Conservation (phyloP, 1,140 invertebrate genomes). For the Drosophila willistoni region DNA sequence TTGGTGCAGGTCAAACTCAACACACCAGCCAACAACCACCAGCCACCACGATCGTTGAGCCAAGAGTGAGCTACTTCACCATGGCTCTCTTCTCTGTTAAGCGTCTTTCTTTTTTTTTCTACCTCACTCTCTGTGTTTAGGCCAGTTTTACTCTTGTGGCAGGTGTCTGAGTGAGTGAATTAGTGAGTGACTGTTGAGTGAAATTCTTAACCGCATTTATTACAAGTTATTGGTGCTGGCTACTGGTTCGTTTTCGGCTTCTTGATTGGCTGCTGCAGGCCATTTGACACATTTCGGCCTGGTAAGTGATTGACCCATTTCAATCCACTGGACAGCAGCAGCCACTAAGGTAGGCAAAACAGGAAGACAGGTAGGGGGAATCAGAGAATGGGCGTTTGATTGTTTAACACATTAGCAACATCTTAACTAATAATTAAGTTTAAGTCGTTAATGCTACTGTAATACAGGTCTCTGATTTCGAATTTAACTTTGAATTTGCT, state of each 20-base stretch:
- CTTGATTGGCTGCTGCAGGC: conserved; percentile 53
- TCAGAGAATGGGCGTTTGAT: conserved; percentile 33
- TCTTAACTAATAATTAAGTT: neutral
- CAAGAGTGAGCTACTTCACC: conserved; percentile 21
- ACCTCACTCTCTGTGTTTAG: neutral
- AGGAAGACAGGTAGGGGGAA: conserved; percentile 2
- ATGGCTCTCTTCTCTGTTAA: conserved; percentile 8
- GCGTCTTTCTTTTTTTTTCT: conserved; percentile 7
- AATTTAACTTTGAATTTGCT: neutral
- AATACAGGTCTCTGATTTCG: neutral
- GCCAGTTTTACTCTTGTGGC: conserved; percentile 37
- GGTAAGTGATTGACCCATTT: conserved; percentile 70
- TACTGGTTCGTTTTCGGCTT: conserved; percentile 49
- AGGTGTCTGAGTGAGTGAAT: conserved; percentile 46
- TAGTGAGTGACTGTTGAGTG: conserved; percentile 42
- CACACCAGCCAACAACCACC: conserved; percentile 51
- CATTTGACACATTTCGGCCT: conserved; percentile 74
- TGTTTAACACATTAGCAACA: conserved; percentile 62
- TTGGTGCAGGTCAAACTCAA: conserved; percentile 78
- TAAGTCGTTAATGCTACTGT: neutral
- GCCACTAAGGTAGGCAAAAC: neutral
- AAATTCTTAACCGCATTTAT: conserved; percentile 40
- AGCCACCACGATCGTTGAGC: conserved; percentile 28
- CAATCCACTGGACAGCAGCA: conserved; percentile 37
- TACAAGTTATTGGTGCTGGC: conserved; percentile 31